phyloP scores from a whole-genome alignment of 2,113 vertebrate species.

The Alexandromys fortis region DNA sequence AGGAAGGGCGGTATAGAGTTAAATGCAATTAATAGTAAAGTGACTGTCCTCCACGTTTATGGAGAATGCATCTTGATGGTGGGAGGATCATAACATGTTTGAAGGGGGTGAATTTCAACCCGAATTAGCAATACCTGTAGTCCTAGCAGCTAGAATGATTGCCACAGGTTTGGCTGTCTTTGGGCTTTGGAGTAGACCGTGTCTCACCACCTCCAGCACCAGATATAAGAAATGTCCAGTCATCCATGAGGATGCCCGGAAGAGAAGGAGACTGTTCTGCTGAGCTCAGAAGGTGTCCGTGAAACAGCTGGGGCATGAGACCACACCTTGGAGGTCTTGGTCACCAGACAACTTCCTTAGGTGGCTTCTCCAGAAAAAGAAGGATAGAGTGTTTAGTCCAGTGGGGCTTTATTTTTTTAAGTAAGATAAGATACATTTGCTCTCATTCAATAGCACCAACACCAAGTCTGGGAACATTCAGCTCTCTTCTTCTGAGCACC shows the following conservation, averaged over 20 bases:
- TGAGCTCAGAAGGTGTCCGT: background rate
- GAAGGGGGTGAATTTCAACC: background rate
- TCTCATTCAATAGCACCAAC: constrained; percentile 15
- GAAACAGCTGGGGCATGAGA: accelerated
- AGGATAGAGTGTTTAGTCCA: background rate
- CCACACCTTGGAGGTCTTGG: background rate
- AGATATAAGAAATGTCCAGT: background rate
- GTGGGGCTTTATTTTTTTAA: constrained; percentile 1
- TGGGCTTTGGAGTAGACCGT: background rate
- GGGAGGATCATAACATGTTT: background rate
- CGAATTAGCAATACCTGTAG: background rate
- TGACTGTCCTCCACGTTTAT: background rate
- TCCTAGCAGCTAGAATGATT: background rate
- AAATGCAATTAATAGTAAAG: background rate
- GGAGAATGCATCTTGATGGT: background rate
- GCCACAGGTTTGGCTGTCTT: background rate
- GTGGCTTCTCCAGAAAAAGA: background rate
- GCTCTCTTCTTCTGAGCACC: background rate
- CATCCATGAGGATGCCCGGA: background rate
- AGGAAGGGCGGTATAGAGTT: background rate
- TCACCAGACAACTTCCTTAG: background rate
- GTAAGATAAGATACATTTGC: background rate
- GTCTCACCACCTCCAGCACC: background rate
- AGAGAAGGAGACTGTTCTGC: background rate
- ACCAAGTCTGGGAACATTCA: background rate